phyloP scores from a whole-genome alignment of 2,888 invertebrate genomes.

The Ormyrus nitidulus region DNA sequence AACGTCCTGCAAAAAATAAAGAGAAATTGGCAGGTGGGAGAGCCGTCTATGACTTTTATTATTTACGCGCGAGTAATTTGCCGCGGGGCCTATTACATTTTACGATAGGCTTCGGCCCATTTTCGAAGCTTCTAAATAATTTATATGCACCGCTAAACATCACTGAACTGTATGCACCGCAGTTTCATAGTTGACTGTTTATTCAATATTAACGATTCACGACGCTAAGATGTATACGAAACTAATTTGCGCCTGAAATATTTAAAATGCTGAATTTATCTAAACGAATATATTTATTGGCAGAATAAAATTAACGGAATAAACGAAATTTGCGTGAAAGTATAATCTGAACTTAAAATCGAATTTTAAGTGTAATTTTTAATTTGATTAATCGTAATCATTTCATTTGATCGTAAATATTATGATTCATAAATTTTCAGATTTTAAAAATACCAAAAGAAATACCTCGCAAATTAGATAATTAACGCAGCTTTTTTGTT shows the following conservation, averaged over 20 bases:
- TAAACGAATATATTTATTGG: no score
- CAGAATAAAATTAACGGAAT: background rate
- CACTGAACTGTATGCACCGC: background rate
- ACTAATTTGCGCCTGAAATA: no score
- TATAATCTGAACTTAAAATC: background rate
- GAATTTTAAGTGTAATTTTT: no score
- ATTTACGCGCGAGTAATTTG: slow-evolving; percentile 13
- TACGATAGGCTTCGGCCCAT: background rate
- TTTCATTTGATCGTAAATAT: no score
- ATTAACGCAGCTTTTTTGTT: no score
- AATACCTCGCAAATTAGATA: no score
- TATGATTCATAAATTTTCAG: no score
- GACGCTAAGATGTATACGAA: no score
- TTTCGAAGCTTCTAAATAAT: slow-evolving; percentile 17
- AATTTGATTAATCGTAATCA: no score
- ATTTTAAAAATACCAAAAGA: no score
- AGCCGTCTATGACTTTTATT: slow-evolving; percentile 2
- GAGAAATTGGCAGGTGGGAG: slow-evolving; percentile 10
- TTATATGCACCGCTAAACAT: background rate
- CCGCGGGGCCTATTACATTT: slow-evolving; percentile 1
- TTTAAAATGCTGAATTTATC: no score
- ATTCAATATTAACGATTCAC: no score
- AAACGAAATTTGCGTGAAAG: background rate
- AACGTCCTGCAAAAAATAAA: background rate
- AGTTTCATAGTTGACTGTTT: background rate